A percentile compares a stretch with the other conserved stretches of the same genome.
Evolutionary conservation across 2,113 vertebrate genomes (phyloP).

Genomic region (Zootoca vivipara): DNA sequence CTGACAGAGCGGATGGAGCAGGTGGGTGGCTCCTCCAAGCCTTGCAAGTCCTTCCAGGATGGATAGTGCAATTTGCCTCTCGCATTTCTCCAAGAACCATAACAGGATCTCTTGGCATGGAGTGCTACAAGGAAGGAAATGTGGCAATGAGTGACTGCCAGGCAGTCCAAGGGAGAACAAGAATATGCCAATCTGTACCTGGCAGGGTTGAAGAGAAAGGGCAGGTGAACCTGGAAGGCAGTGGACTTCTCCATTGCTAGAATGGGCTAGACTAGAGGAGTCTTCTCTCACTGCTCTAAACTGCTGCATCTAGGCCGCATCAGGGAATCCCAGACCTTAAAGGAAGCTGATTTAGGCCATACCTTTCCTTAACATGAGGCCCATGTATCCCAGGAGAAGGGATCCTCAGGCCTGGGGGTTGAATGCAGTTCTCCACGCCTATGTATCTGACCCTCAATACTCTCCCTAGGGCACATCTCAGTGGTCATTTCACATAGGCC

Average conservation of each 20-base stretch:
- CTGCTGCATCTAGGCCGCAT: neutral
- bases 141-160: rapidly evolving
- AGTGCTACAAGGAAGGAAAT: slow-evolving; percentile 72
- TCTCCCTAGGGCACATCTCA: no score
- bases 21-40: slow-evolving; percentile 59
- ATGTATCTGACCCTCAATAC: neutral
- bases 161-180: no score
- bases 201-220: no score
- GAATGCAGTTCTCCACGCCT: no score
- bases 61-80: slow-evolving; percentile 65
- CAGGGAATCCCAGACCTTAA: neutral
- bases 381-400: neutral
- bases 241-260: neutral
- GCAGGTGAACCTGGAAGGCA: neutral
- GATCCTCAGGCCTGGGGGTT: neutral
- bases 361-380: no score
- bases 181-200: neutral
- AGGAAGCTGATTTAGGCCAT: neutral
- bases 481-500: no score
- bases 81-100: slow-evolving; percentile 85
- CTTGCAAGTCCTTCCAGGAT: slow-evolving; percentile 78
- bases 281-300: neutral
- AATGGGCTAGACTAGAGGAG: neutral
- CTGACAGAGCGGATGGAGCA: slow-evolving; percentile 70
- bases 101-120: slow-evolving; percentile 89